These are phyloP conservation scores for Uropetala carovei DNA, from an alignment of 2,888 invertebrate genomes.

Conservation along the genomic window DNA sequence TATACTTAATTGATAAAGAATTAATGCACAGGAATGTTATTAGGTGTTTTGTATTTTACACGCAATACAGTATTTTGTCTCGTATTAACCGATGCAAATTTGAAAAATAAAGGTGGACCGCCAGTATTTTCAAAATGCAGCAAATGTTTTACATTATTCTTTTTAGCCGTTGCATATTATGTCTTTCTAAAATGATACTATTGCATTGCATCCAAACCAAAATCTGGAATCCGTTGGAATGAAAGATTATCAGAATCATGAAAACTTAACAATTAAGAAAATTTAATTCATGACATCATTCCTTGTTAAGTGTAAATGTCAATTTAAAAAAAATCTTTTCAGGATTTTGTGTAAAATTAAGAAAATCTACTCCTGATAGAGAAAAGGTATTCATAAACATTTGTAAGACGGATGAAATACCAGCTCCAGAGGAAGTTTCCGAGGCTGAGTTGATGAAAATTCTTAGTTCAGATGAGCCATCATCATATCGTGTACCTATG, in stretches of 20 bases:
- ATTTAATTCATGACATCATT: neutral
- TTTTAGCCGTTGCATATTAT: neutral
- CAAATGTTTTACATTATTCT: too few species aligned
- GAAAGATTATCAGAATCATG: neutral
- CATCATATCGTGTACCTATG: constrained; percentile 90
- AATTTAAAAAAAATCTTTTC: constrained; percentile 68
- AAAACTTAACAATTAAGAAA: neutral
- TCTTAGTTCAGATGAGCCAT: constrained; percentile 82
- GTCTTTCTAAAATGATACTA: neutral
- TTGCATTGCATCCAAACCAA: neutral
- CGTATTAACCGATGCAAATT: neutral
- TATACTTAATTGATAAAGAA: constrained; percentile 27
- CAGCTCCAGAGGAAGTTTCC: constrained; percentile 83
- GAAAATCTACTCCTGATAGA: constrained; percentile 80
- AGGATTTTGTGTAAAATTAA: constrained; percentile 90
- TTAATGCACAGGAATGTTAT: neutral
- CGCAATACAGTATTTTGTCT: neutral
- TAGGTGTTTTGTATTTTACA: neutral
- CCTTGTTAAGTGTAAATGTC: neutral
- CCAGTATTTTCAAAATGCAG: too few species aligned
- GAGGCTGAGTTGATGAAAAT: constrained; percentile 82
- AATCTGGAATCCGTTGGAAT: neutral
- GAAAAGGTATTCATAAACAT: constrained; percentile 90
- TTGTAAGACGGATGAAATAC: constrained; percentile 87
- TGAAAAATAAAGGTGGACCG: neutral